Conservation (phyloP, 2,888 invertebrate species). For the Spodoptera picta region DNA sequence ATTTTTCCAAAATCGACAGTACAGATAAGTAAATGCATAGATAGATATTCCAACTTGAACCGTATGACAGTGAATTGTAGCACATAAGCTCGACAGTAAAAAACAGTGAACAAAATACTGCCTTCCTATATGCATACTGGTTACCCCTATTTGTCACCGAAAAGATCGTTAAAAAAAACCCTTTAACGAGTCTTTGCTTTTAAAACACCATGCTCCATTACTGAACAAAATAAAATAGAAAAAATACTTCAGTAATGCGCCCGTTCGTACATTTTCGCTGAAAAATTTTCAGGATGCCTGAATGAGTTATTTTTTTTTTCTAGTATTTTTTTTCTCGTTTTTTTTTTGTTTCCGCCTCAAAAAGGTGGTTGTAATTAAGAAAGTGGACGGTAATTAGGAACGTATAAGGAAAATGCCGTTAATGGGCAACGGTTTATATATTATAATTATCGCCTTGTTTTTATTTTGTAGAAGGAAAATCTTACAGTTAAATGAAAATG, state of each 20-base stretch:
- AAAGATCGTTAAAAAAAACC: conserved; percentile 33
- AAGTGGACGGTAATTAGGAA: conserved; percentile 39
- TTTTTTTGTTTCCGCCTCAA: conserved; percentile 15
- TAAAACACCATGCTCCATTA: conserved; percentile 24
- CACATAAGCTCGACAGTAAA: no score
- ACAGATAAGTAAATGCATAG: no score
- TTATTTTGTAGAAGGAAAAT: neutral
- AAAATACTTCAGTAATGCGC: conserved; percentile 9
- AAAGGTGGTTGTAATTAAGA: conserved; percentile 20
- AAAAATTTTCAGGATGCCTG: conserved; percentile 17
- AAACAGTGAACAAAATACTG: conserved; percentile 26
- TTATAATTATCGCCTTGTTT: neutral
- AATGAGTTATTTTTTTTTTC: conserved; percentile 29
- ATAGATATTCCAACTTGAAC: no score
- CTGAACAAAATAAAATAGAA: conserved; percentile 14
- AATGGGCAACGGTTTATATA: conserved; percentile 7
- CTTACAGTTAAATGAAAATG: no score
- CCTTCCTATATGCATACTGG: conserved; percentile 9
- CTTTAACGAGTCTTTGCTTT: conserved; percentile 45
- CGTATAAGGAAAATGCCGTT: conserved; percentile 17
- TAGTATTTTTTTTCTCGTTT: conserved; percentile 16
- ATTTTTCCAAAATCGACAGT: no score
- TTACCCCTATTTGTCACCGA: conserved; percentile 18
- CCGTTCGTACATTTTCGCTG: conserved; percentile 5
- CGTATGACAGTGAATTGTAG: no score